Conservation (phyloP, 64 coral and sea anemone genomes). For the Actinia tenebrosa region DNA sequence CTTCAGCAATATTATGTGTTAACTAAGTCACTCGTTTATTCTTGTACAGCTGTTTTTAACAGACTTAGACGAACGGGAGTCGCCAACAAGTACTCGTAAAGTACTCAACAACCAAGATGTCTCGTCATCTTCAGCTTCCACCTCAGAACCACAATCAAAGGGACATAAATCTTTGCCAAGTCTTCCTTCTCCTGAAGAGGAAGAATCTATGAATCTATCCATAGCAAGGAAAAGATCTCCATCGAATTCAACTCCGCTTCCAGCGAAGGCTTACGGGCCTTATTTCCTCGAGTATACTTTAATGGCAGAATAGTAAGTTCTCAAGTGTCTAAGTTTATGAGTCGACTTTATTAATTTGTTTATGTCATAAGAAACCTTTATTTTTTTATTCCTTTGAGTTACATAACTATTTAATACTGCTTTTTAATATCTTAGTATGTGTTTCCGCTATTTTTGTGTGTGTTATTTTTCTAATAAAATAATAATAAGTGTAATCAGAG, state of each 20-base stretch:
- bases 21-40: not conserved
- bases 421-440: too few relatives aligned
- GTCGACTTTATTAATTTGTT: not conserved
- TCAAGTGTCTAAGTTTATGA: not conserved
- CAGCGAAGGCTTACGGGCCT: slow-evolving; percentile 80
- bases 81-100: not conserved
- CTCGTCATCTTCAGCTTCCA: slow-evolving; percentile 28
- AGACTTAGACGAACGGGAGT: slow-evolving; percentile 18
- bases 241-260: slow-evolving; percentile 34
- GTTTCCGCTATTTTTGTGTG: too few relatives aligned
- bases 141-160: slow-evolving; percentile 32
- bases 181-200: slow-evolving; percentile 83
- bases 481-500: too few relatives aligned
- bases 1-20: not conserved
- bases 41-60: not conserved
- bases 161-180: slow-evolving; percentile 66
- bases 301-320: slow-evolving; percentile 96
- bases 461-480: too few relatives aligned
- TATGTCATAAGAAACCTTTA: not conserved
- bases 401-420: not conserved
- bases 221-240: slow-evolving; percentile 86
- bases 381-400: not conserved
- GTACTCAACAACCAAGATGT: slow-evolving; percentile 29
- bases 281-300: slow-evolving; percentile 97
- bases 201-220: slow-evolving; percentile 92